phyloP scores from a whole-genome alignment of 2,797 vertebrate genomes.

The Hylomyscus alleni region DNA sequence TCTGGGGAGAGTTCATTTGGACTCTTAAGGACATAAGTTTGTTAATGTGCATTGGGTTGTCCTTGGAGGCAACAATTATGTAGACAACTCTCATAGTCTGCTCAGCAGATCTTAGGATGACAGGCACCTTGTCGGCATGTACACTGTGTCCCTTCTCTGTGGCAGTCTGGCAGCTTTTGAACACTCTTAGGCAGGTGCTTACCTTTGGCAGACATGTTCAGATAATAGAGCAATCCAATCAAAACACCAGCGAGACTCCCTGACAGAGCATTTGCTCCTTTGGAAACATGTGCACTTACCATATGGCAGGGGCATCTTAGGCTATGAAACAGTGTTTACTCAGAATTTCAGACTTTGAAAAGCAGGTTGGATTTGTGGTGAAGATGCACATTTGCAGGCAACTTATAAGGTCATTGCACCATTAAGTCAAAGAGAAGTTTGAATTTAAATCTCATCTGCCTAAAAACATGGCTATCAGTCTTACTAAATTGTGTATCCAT shows the following conservation, averaged over 20 bases:
- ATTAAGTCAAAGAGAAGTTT: conserved; percentile 71
- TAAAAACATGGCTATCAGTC: background rate
- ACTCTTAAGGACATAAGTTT: conserved; percentile 50
- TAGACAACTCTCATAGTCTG: conserved; percentile 63
- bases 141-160: conserved; percentile 65
- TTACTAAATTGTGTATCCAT: background rate
- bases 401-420: conserved; percentile 73
- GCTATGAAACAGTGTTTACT: conserved; percentile 84
- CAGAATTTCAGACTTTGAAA: conserved; percentile 75
- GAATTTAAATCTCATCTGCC: conserved; percentile 25
- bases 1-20: background rate
- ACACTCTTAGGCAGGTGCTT: conserved; percentile 84
- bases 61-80: background rate
- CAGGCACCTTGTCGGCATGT: conserved; percentile 78
- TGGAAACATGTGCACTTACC: conserved; percentile 88
- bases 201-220: conserved; percentile 86
- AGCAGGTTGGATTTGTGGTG: conserved; percentile 83
- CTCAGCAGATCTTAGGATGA: conserved; percentile 56
- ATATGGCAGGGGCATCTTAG: conserved; percentile 87
- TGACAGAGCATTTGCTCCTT: conserved; percentile 88
- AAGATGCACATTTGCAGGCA: conserved; percentile 81
- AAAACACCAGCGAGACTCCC: conserved; percentile 85
- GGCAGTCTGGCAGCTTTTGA: conserved; percentile 76
- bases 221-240: conserved; percentile 88
- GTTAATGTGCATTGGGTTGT: background rate